Evolutionary conservation across 1,140 invertebrate genomes (phyloP).

Genomic region (Drosophila trapezifrons): DNA sequence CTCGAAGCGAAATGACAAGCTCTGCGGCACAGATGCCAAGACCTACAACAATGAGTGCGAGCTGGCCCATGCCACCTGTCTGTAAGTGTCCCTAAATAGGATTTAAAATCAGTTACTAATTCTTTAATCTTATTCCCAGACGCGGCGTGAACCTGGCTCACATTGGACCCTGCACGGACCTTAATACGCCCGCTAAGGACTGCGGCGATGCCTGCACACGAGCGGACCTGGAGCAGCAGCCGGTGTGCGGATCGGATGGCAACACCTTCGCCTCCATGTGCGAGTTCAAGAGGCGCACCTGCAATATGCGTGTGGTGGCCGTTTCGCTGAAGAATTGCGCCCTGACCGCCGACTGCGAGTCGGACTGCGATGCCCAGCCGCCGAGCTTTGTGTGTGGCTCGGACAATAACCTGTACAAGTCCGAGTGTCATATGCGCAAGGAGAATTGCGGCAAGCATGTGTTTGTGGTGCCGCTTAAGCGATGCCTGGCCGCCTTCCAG

Average conservation of each 20-base stretch:
- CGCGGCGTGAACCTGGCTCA: slow-evolving; percentile 94
- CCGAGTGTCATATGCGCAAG: slow-evolving; percentile 96
- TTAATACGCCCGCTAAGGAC: slow-evolving; percentile 88
- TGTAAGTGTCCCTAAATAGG: slow-evolving; percentile 86
- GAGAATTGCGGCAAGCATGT: slow-evolving; percentile 96
- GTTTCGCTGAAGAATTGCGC: slow-evolving; percentile 92
- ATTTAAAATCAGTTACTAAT: slow-evolving; percentile 20
- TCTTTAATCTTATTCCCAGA: slow-evolving; percentile 83
- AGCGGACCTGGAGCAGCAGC: slow-evolving; percentile 88
- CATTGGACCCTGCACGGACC: slow-evolving; percentile 92
- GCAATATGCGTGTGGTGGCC: slow-evolving; percentile 92
- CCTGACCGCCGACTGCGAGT: slow-evolving; percentile 92
- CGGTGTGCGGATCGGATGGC: slow-evolving; percentile 95
- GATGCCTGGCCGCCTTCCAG: slow-evolving; percentile 92
- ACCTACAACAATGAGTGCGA: slow-evolving; percentile 93
- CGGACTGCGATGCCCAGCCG: slow-evolving; percentile 88
- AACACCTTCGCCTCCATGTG: slow-evolving; percentile 96
- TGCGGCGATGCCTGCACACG: slow-evolving; percentile 90
- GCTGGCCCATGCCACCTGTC: slow-evolving; percentile 91
- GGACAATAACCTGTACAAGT: slow-evolving; percentile 95
- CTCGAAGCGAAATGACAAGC: slow-evolving; percentile 86
- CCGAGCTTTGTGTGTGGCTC: slow-evolving; percentile 95
- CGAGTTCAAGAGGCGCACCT: slow-evolving; percentile 92
- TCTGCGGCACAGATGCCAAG: slow-evolving; percentile 93
- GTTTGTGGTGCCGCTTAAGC: slow-evolving; percentile 93